Evolutionary conservation across 2,797 vertebrate genomes (phyloP), one percentile per base, ranked within the genome.

Genomic region (Cichlasoma orientale): DNA sequence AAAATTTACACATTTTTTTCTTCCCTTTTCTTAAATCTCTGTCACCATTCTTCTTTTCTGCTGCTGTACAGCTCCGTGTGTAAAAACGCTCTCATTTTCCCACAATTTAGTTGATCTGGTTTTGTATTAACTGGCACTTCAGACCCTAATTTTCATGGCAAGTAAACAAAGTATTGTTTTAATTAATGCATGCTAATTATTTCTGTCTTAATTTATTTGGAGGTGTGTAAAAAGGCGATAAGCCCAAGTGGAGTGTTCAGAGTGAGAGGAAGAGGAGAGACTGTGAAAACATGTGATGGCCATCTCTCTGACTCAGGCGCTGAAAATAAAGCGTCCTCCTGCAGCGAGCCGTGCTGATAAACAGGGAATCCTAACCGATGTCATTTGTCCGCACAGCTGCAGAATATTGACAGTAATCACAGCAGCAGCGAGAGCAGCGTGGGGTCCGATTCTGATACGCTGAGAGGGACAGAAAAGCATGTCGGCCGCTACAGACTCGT

Each of bases 321-420:
- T 23, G 8, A 25, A 61, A 61, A 0, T 36, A 1, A 41, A 21
- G 2, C 1, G 0, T 27, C 27, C 38, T 47, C 61, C 61, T 3
- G 61, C 36, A 25, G 38, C 19, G 47, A 66, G 38, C 23, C 18
- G 38, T 19, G 61, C 38, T 27, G 38, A 12, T 66, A 1, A 44
- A 47, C 38, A 0, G 23, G 61, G 38, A 66, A 47, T 3, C 8
- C 59, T 44, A 1, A 14, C 10, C 7, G 13, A 18, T 44, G 59
- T 6, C 41, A 2, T 44, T 16, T 44, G 4, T 63, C 5, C 0
- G 23, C 18, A n/a, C 47, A 8, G 47, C 47, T 7, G 47, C 7
- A 27, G 16, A 50, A 3, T 3, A 50, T 3, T 18, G 0, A 0
- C 14, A 1, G 59, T 21, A 44, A 25, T 63, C 38, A 1, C 18